These are phyloP conservation scores for Blomia tropicalis DNA, from an alignment of 2,888 invertebrate species.

Conservation along the genomic window DNA sequence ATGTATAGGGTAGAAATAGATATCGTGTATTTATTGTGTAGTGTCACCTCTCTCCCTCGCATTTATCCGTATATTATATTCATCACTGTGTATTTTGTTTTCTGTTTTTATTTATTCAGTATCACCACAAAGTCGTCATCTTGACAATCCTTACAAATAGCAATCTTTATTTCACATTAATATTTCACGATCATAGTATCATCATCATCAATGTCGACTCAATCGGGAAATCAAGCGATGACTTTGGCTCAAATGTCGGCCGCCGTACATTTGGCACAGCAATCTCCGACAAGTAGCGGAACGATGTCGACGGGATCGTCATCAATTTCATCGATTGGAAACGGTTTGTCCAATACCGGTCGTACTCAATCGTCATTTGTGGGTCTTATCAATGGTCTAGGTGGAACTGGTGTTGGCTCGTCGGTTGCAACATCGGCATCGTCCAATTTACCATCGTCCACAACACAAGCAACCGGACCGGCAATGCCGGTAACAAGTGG, in stretches of 20 bases:
- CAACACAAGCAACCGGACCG: neutral
- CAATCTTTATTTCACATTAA: no score
- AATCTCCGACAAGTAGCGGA: neutral
- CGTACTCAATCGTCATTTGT: neutral
- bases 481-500: neutral
- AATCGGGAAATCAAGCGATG: neutral
- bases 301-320: neutral
- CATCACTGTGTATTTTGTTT: no score
- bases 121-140: no score
- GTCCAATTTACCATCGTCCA: neutral
- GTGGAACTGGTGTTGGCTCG: neutral
- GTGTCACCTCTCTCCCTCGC: no score
- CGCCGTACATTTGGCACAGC: neutral
- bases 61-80: no score
- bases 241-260: constrained; percentile 1
- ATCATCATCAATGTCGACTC: neutral
- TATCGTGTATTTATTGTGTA: no score
- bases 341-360: neutral
- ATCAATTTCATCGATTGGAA: neutral
- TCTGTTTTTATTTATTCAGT: no score
- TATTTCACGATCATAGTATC: no score
- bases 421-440: neutral
- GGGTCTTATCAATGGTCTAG: neutral
- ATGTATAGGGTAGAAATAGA: no score
- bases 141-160: no score